Conservation (phyloP, 1,140 invertebrate species). For the Anastrepha obliqua region DNA sequence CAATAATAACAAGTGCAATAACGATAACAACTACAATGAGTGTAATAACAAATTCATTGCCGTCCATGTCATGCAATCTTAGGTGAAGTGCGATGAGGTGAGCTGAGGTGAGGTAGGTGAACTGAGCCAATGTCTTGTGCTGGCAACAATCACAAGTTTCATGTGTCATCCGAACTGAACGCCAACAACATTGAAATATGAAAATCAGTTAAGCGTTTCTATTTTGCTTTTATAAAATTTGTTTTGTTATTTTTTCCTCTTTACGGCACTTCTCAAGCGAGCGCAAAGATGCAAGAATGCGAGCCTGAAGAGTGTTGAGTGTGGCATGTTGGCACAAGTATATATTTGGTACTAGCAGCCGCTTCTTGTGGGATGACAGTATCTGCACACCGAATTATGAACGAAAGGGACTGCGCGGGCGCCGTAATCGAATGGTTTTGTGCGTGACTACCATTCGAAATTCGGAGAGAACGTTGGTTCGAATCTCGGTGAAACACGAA, state of each 20-base stretch:
- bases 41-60: constrained; percentile 38
- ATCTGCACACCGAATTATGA: too few relatives aligned
- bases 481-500: too few relatives aligned
- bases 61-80: background rate
- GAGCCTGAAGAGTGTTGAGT: too few relatives aligned
- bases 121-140: background rate
- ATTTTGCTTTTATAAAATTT: background rate
- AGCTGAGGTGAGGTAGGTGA: background rate
- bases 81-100: constrained; percentile 8
- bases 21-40: constrained; percentile 21
- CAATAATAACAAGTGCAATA: constrained; percentile 51
- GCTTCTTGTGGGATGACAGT: background rate
- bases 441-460: too few relatives aligned
- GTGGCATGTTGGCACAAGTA: too few relatives aligned
- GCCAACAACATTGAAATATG: background rate
- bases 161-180: constrained; percentile 9
- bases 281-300: too few relatives aligned
- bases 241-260: background rate
- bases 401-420: too few relatives aligned
- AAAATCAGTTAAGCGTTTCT: constrained; percentile 40
- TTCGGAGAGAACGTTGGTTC: too few relatives aligned
- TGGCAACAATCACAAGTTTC: constrained; percentile 23
- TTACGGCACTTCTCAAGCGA: too few relatives aligned
- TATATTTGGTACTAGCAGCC: background rate
- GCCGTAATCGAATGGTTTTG: too few relatives aligned